A percentile compares a stretch with the other conserved stretches of the same genome.
phyloP scores from a whole-genome alignment of 2,797 vertebrate genomes.

The Pyrocephalus nanus region DNA sequence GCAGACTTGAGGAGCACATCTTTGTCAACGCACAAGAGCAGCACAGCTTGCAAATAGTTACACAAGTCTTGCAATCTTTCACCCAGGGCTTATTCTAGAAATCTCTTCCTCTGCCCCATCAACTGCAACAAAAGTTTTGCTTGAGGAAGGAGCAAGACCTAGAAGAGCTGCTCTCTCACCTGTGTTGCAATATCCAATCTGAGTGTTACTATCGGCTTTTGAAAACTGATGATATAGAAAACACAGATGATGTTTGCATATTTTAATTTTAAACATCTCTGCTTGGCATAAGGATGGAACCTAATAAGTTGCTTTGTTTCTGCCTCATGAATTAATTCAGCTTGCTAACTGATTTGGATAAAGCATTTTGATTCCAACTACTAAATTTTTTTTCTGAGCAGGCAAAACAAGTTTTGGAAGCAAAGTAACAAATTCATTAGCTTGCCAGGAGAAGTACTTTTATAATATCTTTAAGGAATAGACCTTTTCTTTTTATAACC shows the following conservation, averaged over 20 bases:
- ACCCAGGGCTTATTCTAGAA: constrained; percentile 30
- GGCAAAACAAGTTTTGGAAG: not conserved
- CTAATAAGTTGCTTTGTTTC: constrained; percentile 41
- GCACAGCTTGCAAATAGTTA: constrained; percentile 11
- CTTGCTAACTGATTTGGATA: constrained; percentile 52
- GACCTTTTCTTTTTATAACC: constrained; percentile 24
- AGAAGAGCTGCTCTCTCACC: not conserved
- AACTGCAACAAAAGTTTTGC: constrained; percentile 25
- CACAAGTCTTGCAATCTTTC: not conserved
- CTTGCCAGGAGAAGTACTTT: not conserved
- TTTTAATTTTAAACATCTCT: constrained; percentile 54
- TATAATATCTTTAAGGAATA: not conserved
- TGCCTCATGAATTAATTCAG: constrained; percentile 44
- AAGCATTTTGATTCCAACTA: constrained; percentile 25
- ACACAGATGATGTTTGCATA: constrained; percentile 34
- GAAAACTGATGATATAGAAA: constrained; percentile 40
- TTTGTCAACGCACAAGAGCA: not conserved
- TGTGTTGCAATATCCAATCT: constrained; percentile 56
- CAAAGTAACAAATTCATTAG: not conserved
- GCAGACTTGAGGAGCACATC: not conserved
- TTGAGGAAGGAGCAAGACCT: constrained; percentile 27
- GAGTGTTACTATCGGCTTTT: constrained; percentile 51
- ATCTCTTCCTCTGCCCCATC: constrained; percentile 31
- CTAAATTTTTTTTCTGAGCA: not conserved
- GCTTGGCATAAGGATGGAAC: constrained; percentile 8